Base-by-base conservation (phyloP, 2,888 invertebrate genomes). In the Pristionchus maxplancki region DNA sequence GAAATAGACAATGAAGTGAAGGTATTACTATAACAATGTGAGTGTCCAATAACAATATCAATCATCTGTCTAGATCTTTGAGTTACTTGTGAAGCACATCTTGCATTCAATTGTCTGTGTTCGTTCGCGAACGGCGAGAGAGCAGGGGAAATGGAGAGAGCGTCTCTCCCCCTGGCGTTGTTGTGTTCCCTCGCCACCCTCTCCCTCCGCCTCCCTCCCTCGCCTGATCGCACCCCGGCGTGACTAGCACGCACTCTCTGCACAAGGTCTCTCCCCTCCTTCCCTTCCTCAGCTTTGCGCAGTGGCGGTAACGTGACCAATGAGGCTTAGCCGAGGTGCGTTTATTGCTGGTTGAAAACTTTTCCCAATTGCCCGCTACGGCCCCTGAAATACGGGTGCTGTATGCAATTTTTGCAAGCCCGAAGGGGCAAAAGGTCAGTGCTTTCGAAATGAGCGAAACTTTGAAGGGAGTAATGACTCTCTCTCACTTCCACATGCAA, bases 321-420 rank as follows among this genome's bases (percentile, higher is more conserved):
- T 92, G 92, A 92, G 92, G 92, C 91, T 90, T 89, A 91, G 91
- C 92, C 91, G 92, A 92, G 92, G 90, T 92, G 92, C 92, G 92
- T 92, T 92, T 92, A 92, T 92, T 92, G 92, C 92, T 92, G 92
- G 92, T 92, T 92, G 92, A 92, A 92, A 92, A 92, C 92, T 92
- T 93, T 90, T 91, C 90, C 92, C 92, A 92, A 92, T 92, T 91
- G 90, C 92, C 92, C 92, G 92, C 91, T 89, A 86, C 89, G 90
- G 89, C 90, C 91, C 91, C 92, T 93, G 93, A 92, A 92, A 92
- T 89, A 92, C 86, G 92, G 91, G 92, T 91, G 89, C 86, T 87
- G 90, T 90, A 91, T 90, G 93, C 93, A 93, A 93, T 93, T 93
- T 93, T 93, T 93, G 93, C 91, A 93, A 90, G 91, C 87, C 87